Conservation (phyloP, 2,113 vertebrate genomes). For the Aegotheles bennettii region DNA sequence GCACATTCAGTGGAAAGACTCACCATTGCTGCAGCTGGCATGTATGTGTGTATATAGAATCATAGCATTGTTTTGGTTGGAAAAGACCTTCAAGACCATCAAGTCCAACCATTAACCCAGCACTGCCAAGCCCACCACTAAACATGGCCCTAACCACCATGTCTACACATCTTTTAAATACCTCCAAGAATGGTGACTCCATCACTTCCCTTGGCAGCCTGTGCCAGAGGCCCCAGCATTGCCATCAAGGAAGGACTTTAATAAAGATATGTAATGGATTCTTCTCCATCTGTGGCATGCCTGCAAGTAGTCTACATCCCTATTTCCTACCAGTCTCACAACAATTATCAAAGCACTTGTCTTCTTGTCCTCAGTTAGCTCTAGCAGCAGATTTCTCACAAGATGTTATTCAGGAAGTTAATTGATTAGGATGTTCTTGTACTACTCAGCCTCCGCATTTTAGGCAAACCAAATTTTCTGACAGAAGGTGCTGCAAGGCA, state of each 20-base stretch:
- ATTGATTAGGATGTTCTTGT: neutral
- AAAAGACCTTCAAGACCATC: no score
- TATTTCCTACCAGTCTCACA: neutral
- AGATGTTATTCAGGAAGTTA: neutral
- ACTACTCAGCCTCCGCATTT: neutral
- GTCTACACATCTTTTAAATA: no score
- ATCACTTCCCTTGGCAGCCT: no score
- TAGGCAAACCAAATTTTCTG: neutral
- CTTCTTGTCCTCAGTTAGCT: neutral
- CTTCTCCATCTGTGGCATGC: neutral
- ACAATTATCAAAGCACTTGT: neutral
- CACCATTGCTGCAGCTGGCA: fast-evolving
- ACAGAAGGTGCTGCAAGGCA: conserved; percentile 7
- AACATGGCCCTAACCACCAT: no score
- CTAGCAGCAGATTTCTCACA: neutral
- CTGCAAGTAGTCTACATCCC: neutral
- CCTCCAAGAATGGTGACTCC: no score
- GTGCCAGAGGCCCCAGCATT: neutral
- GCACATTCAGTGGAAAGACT: neutral
- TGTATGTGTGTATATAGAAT: no score
- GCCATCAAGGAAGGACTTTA: neutral
- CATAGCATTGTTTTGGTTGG: no score
- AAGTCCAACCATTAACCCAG: no score
- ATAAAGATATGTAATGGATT: neutral
- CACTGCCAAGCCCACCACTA: no score